These are phyloP conservation scores for Desmodus rotundus DNA, from an alignment of 2,113 vertebrate species.

Conservation along the genomic window DNA sequence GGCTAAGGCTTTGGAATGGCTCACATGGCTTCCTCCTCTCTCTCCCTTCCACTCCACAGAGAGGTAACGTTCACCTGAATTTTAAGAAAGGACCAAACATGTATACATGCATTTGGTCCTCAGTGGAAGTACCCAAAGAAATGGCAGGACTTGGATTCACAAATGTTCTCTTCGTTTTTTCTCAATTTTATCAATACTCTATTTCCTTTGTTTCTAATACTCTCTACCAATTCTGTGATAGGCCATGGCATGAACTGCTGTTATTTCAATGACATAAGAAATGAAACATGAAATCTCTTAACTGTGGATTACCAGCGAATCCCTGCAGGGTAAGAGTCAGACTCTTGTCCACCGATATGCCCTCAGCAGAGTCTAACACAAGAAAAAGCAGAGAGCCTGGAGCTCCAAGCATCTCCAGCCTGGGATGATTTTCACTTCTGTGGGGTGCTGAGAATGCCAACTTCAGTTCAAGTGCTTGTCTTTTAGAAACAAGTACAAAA, in stretches of 20 bases:
- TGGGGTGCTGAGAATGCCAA: background rate
- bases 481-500: background rate
- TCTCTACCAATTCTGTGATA: background rate
- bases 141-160: background rate
- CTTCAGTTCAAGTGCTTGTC: background rate
- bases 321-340: background rate
- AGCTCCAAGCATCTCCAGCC: background rate
- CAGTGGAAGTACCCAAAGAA: background rate
- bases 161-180: background rate
- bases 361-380: background rate
- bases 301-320: background rate
- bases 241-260: background rate
- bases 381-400: background rate
- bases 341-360: background rate
- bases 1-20: background rate
- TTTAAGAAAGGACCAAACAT: background rate
- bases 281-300: background rate
- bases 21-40: background rate
- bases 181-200: background rate
- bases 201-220: conserved; percentile 5
- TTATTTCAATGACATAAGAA: background rate
- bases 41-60: background rate
- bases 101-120: background rate
- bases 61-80: background rate
- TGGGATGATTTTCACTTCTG: background rate